Conservation (phyloP, 2,888 invertebrate genomes). For the Apoda limacodes region DNA sequence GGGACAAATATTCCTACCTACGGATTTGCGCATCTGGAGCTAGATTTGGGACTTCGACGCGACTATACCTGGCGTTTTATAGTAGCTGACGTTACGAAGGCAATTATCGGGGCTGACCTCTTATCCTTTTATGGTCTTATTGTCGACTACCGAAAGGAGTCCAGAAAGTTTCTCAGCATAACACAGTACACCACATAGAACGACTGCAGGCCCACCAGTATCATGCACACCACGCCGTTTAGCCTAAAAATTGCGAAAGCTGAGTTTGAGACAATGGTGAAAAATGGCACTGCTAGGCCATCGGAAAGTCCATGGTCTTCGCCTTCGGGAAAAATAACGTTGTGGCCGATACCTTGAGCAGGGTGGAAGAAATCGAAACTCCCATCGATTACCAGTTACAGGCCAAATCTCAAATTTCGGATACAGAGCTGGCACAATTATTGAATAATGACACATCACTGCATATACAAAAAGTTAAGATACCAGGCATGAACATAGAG, state of each 20-base stretch:
- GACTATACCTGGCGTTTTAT: constrained; percentile 8
- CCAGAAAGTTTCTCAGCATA: constrained; percentile 4
- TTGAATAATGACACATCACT: constrained; percentile 6
- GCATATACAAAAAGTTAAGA: constrained; percentile 7
- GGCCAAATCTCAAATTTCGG: constrained; percentile 11
- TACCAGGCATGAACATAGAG: constrained; percentile 13
- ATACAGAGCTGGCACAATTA: constrained; percentile 13
- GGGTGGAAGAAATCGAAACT: too few species aligned
- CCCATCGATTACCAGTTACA: constrained; percentile 15
- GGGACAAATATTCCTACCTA: too few species aligned
- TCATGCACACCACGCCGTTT: constrained; percentile 9
- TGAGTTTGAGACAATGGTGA: too few species aligned
- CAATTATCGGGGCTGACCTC: constrained; percentile 13
- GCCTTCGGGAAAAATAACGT: constrained; percentile 21
- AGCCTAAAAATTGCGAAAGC: too few species aligned
- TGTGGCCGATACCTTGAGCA: constrained; percentile 22
- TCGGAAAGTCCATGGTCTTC: too few species aligned
- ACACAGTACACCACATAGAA: constrained; percentile 16
- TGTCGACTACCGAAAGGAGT: constrained; percentile 22
- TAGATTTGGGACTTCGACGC: constrained; percentile 3
- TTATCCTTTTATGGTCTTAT: constrained; percentile 18
- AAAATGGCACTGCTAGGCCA: too few species aligned
- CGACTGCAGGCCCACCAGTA: constrained; percentile 14
- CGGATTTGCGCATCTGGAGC: too few species aligned
- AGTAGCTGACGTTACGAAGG: constrained; percentile 7